Evolutionary conservation across 2,113 vertebrate genomes (phyloP), one percentile per base, ranked within the genome.

Genomic region (Theropithecus gelada): DNA sequence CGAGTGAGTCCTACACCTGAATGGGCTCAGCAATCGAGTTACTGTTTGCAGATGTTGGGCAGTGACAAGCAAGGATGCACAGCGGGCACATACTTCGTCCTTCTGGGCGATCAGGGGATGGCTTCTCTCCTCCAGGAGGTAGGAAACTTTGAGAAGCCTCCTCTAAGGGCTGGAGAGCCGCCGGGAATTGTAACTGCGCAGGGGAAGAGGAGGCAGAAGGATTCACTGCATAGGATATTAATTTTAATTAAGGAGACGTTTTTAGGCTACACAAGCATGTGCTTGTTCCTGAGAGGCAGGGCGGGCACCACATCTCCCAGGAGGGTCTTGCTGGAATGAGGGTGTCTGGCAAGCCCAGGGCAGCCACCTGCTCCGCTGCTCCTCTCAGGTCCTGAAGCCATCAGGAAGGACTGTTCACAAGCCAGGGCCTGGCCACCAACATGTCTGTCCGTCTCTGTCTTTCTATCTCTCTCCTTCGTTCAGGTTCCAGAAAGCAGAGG

Each of bases 301-400:
- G 38, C 20, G 18, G 52, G 52, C 50, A 32, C n/a, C 68, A 27
- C 8, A 0, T 5, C 12, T 17, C 30, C 59, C 32, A 6, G n/a
- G 40, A 18, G 32, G 50, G 8, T 27, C 80, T 48, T 59, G 13
- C 16, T 9, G 57, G 55, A 59, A 22, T 5, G n/a, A 72, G 12
- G 57, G n/a, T 52, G 5, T 6, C 1, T 12, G 1, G 64, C 38
- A 73, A 25, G 11, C 23, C 45, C n/a, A 10, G 14, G 17, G 10
- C 6, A 5, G 6, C 11, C 75, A 50, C n/a, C 23, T 14, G 57
- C 16, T 50, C 40, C 12, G 6, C 0, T 0, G 10, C 1, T 32
- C 73, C 72, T 40, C 45, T 57, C 9, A 9, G 5, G 18, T 17
- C 79, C 35, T 43, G 27, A 40, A 2, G 72, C 12, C 52, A 85